Evolutionary conservation across 2,797 vertebrate genomes (phyloP).

Genomic region (Crypturellus tataupa): DNA sequence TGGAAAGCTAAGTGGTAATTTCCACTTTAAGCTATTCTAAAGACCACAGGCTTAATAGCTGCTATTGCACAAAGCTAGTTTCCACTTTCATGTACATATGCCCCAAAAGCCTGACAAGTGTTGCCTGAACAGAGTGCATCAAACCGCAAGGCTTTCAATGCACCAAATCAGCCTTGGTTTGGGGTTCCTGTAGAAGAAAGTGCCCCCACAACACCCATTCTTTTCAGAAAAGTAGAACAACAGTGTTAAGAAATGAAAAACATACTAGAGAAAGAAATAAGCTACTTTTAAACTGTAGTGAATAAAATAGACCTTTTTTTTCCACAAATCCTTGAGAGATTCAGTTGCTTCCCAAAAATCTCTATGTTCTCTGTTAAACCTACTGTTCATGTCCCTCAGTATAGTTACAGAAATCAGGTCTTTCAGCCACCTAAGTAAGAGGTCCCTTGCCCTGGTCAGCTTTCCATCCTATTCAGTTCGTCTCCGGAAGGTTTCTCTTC

Average conservation of each 20-base stretch:
- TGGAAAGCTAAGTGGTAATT: background rate
- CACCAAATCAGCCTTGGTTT: background rate
- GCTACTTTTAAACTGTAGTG: background rate
- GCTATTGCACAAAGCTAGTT: background rate
- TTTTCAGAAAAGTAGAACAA: background rate
- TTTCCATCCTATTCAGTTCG: background rate
- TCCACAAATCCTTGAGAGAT: background rate
- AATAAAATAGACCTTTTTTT: background rate
- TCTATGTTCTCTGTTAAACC: background rate
- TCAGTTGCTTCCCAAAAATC: background rate
- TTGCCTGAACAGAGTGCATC: background rate
- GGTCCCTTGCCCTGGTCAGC: background rate
- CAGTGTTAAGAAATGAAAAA: background rate
- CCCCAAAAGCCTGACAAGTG: background rate
- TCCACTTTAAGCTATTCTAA: background rate
- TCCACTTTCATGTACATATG: background rate
- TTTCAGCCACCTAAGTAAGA: background rate
- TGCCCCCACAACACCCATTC: background rate
- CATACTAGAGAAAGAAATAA: background rate
- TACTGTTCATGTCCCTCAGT: background rate
- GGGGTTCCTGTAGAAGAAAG: background rate
- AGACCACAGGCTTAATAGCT: background rate
- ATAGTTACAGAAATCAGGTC: background rate
- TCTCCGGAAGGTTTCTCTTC: background rate
- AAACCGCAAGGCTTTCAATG: background rate